These are phyloP conservation scores for Engraulis encrasicolus DNA, from an alignment of 2,113 vertebrate species.

Conservation along the genomic window DNA sequence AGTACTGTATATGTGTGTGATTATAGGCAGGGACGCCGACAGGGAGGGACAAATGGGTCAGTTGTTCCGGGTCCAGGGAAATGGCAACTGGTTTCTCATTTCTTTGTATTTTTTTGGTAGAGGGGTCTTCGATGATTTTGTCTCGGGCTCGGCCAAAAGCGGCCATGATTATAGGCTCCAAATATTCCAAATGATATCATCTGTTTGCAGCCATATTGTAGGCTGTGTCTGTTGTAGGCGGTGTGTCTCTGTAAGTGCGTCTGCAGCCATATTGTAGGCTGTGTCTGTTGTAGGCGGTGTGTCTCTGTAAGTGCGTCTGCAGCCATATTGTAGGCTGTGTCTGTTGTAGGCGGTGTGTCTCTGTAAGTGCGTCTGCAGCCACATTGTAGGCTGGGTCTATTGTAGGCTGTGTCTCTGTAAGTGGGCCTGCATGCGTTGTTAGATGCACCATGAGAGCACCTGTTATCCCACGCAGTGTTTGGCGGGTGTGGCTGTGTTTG, in stretches of 20 bases:
- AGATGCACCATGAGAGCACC: background rate
- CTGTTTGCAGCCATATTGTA: background rate
- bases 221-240: background rate
- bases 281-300: too few relatives aligned
- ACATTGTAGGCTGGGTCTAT: background rate
- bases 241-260: too few relatives aligned
- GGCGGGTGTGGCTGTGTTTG: background rate
- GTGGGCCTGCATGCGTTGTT: background rate
- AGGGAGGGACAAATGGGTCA: too few relatives aligned
- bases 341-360: too few relatives aligned
- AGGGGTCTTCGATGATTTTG: too few relatives aligned
- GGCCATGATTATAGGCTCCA: conserved; percentile 2
- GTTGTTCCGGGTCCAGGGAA: too few relatives aligned
- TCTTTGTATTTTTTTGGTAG: background rate
- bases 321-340: background rate
- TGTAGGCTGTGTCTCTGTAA: background rate
- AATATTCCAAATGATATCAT: background rate
- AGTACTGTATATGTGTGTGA: too few relatives aligned
- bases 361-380: too few relatives aligned
- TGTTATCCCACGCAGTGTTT: background rate
- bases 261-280: background rate
- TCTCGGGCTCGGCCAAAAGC: too few relatives aligned
- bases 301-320: too few relatives aligned
- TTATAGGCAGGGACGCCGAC: too few relatives aligned
- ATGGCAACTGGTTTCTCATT: background rate